Conservation (phyloP, 2,888 invertebrate species). For the Neelides folsomi region DNA sequence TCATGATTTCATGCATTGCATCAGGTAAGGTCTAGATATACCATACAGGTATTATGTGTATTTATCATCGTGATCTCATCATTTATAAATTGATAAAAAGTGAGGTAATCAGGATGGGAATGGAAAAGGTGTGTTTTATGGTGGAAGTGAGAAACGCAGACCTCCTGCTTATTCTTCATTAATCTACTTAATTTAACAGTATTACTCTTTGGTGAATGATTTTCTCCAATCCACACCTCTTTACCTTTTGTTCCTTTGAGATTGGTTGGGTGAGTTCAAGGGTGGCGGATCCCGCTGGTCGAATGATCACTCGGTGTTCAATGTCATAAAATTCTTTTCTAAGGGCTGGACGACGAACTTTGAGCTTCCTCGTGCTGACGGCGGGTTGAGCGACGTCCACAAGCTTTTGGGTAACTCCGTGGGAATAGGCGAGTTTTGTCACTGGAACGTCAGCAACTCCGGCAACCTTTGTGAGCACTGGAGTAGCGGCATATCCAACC, state of each 20-base stretch:
- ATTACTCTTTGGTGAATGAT: too few species aligned
- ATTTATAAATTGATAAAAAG: too few species aligned
- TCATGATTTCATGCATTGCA: too few species aligned
- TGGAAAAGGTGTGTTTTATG: too few species aligned
- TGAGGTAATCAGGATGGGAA: too few species aligned
- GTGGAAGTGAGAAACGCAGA: too few species aligned
- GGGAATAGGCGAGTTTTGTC: constrained; percentile 43
- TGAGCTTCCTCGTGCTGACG: constrained; percentile 45
- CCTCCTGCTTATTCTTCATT: too few species aligned
- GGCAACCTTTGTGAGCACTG: constrained; percentile 35
- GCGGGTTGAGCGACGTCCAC: constrained; percentile 49
- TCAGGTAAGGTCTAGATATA: too few species aligned
- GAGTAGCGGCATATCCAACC: constrained; percentile 30
- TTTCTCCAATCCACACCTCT: not conserved
- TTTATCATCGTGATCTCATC: too few species aligned
- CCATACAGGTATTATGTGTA: too few species aligned
- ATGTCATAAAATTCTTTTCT: constrained; percentile 52
- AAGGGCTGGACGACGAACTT: constrained; percentile 48
- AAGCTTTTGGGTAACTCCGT: constrained; percentile 43
- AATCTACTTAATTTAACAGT: too few species aligned
- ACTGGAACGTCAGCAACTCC: constrained; percentile 41
- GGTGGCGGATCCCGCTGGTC: constrained; percentile 49
- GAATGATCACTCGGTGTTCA: constrained; percentile 47
- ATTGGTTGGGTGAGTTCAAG: constrained; percentile 48
- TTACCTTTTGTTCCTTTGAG: constrained; percentile 42